These are phyloP conservation scores for Halichondria panicea DNA, from an alignment of 37 sponge, comb jelly and placozoan genomes.

Conservation along the genomic window DNA sequence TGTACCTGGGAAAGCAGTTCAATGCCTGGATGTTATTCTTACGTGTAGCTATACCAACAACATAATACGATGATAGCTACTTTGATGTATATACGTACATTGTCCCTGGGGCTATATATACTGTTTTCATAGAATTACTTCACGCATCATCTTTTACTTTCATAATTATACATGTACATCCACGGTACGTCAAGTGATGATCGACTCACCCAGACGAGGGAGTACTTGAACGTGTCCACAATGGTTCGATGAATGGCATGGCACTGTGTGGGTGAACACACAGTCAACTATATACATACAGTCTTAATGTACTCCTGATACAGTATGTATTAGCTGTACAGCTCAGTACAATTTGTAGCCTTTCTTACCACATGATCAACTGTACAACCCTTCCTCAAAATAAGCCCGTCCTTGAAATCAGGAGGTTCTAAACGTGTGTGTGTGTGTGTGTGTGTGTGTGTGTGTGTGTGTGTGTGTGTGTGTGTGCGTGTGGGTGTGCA, in stretches of 20 bases:
- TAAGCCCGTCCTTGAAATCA: constrained; percentile 76
- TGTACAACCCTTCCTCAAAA: constrained; percentile 85
- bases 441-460: neutral
- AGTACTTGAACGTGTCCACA: constrained; percentile 88
- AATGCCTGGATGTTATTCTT: too few species aligned
- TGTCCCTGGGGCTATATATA: too few species aligned
- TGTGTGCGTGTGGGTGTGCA: constrained; percentile 14
- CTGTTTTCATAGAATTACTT: too few species aligned
- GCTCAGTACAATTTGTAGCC: neutral
- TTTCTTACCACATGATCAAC: constrained; percentile 95
- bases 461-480: constrained; percentile 7
- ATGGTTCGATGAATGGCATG: constrained; percentile 92
- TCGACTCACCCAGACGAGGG: constrained; percentile 93
- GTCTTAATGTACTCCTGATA: neutral
- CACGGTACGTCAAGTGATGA: too few species aligned
- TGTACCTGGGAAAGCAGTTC: too few species aligned
- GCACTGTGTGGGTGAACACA: constrained; percentile 80
- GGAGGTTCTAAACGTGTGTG: constrained; percentile 70
- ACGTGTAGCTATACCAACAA: too few species aligned
- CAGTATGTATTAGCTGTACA: neutral
- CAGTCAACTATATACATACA: neutral
- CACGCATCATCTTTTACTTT: too few species aligned
- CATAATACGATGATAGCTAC: too few species aligned
- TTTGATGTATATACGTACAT: too few species aligned
- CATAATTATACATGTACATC: too few species aligned